Evolutionary conservation across 2,888 invertebrate genomes (phyloP).

Genomic region (Eurytoma californica): DNA sequence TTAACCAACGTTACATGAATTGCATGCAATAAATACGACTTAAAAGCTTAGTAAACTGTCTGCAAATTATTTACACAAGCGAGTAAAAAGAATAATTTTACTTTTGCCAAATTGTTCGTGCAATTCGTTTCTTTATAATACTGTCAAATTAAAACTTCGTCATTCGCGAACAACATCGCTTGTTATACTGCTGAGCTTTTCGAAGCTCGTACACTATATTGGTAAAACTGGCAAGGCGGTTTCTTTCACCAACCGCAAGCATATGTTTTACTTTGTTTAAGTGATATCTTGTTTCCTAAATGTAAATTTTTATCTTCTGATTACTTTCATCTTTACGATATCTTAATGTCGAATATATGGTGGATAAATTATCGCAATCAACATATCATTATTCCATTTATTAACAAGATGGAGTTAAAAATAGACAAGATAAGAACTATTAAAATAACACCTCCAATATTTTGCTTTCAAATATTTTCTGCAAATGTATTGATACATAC

Average conservation of each 20-base stretch:
- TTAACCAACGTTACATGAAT: constrained; percentile 11
- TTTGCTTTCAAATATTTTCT: too few relatives aligned
- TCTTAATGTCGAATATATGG: too few relatives aligned
- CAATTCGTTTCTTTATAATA: constrained; percentile 1
- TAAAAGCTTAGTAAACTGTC: neutral
- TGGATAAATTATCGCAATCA: too few relatives aligned
- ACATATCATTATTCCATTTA: too few relatives aligned
- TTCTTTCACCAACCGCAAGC: neutral
- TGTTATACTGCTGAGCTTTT: constrained; percentile 13
- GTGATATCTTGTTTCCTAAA: neutral
- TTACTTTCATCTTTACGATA: too few relatives aligned
- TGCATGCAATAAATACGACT: neutral
- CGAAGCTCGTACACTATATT: neutral
- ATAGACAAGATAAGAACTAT: too few relatives aligned
- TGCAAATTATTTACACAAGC: too few relatives aligned
- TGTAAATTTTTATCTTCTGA: too few relatives aligned
- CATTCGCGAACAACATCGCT: constrained; percentile 22
- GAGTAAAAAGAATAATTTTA: neutral
- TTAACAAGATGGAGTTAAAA: too few relatives aligned
- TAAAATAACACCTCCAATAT: too few relatives aligned
- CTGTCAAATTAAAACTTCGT: constrained; percentile 7
- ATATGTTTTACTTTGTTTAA: neutral
- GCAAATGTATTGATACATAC: too few relatives aligned
- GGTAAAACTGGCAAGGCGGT: neutral
- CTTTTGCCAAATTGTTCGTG: neutral